A percentile compares a stretch with the other conserved stretches of the same genome.
Evolutionary conservation across 1,140 invertebrate genomes (phyloP).

Genomic region (Nasonia vitripennis): DNA sequence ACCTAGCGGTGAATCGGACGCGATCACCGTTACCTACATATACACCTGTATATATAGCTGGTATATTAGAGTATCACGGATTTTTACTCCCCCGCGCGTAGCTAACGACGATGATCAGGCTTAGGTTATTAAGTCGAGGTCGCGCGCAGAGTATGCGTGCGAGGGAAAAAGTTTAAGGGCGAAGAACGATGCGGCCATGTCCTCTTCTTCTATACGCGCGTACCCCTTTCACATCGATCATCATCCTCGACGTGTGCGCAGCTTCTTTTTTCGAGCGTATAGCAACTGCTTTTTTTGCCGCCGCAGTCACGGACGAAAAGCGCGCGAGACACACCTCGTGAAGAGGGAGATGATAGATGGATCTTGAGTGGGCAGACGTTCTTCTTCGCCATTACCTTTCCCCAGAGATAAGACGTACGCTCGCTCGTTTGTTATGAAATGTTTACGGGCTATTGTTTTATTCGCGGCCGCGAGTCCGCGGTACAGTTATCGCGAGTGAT

Average conservation of each 20-base stretch:
- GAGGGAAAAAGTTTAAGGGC: neutral
- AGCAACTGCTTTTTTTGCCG: neutral
- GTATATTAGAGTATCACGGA: neutral
- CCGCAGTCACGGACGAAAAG: neutral
- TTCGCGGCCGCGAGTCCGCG: neutral
- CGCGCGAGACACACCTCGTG: neutral
- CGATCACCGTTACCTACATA: conserved; percentile 38
- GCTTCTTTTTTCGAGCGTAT: neutral
- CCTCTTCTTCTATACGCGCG: neutral
- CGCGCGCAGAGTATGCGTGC: neutral
- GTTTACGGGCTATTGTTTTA: conserved; percentile 4
- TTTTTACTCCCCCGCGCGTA: conserved; percentile 36
- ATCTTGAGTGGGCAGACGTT: neutral
- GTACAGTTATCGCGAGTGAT: neutral
- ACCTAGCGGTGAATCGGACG: conserved; percentile 44
- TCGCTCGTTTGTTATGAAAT: conserved; percentile 1
- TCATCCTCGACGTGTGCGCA: neutral
- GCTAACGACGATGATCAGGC: conserved; percentile 10
- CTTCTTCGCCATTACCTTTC: neutral
- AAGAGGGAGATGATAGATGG: neutral
- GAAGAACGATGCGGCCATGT: neutral
- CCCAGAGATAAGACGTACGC: neutral
- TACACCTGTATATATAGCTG: neutral
- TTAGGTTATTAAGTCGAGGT: conserved; percentile 1
- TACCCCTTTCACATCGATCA: conserved; percentile 15